Evolutionary conservation across 2,113 vertebrate genomes (phyloP).

Genomic region (Pelobates fuscus): DNA sequence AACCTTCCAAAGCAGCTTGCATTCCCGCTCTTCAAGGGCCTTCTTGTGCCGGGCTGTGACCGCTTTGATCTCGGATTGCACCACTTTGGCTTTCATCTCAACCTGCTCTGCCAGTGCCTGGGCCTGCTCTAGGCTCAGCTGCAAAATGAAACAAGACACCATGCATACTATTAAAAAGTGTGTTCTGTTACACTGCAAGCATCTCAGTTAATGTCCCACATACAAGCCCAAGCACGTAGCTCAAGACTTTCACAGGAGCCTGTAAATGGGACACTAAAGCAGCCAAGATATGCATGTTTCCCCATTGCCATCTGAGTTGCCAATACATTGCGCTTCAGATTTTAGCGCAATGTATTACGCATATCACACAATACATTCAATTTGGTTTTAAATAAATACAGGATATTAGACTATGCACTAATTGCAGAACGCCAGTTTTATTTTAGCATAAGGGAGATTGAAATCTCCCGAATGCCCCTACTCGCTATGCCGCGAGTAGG

Average conservation of each 20-base stretch:
- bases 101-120: conserved; percentile 97
- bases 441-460: no score
- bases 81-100: conserved; percentile 94
- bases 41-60: conserved; percentile 91
- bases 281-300: background rate
- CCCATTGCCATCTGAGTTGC: no score
- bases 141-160: conserved; percentile 35
- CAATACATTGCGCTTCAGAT: no score
- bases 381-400: no score
- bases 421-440: no score
- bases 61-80: conserved; percentile 94
- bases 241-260: conserved; percentile 17
- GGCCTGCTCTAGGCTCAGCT: conserved; percentile 96
- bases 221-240: conserved; percentile 12
- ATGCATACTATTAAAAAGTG: conserved; percentile 10
- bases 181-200: conserved; percentile 2
- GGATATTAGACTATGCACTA: no score
- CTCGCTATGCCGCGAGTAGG: no score
- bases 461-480: no score
- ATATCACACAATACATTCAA: no score
- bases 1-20: conserved; percentile 98
- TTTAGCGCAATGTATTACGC: no score
- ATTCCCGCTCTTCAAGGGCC: conserved; percentile 93
- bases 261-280: background rate
- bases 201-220: conserved; percentile 23